Conservation (phyloP, 2,113 vertebrate species). For the Nannospalax galili region DNA sequence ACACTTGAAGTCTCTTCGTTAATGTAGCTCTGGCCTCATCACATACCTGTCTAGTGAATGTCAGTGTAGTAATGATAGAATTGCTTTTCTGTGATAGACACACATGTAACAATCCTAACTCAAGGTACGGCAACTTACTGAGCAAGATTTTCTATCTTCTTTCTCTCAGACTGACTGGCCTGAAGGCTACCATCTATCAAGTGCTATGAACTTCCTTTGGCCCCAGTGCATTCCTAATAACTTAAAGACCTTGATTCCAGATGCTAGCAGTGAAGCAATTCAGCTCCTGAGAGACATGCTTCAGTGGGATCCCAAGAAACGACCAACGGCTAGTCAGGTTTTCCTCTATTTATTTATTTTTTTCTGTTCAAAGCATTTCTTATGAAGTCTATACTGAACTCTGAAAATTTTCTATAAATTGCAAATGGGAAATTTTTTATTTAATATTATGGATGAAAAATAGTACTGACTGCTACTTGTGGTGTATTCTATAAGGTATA, state of each 20-base stretch:
- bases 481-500: not conserved
- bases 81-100: accelerated
- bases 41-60: not conserved
- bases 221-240: constrained; percentile 90
- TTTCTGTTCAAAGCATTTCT: not conserved
- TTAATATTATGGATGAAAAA: not conserved
- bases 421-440: not conserved
- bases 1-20: not conserved
- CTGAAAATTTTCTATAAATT: not conserved
- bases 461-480: not conserved
- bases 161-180: constrained; percentile 89
- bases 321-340: constrained; percentile 90
- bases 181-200: constrained; percentile 90
- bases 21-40: not conserved
- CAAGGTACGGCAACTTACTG: not conserved
- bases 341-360: constrained; percentile 64
- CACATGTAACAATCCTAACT: not conserved
- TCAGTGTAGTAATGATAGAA: accelerated
- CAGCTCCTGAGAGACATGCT: constrained; percentile 91
- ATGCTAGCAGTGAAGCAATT: constrained; percentile 88
- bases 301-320: constrained; percentile 91
- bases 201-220: constrained; percentile 90
- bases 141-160: not conserved
- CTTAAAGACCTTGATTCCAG: constrained; percentile 89
- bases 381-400: not conserved